phyloP scores from a whole-genome alignment of 2,797 vertebrate genomes.

The Lepidocolaptes lacrymiger region DNA sequence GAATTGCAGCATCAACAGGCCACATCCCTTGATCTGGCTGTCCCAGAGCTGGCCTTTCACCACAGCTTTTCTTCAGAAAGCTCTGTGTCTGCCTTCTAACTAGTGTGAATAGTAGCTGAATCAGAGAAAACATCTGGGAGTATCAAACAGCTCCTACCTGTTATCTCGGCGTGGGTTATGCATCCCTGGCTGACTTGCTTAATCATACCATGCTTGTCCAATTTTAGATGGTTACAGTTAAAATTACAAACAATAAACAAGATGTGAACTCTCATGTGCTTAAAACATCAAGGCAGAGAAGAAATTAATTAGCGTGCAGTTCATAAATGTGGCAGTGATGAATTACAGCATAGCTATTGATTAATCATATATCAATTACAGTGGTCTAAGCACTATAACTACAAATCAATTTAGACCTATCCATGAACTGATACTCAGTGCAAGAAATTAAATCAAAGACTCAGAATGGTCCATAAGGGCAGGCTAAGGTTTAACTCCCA shows the following conservation, averaged over 20 bases:
- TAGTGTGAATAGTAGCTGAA: not conserved
- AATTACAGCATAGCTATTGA: constrained; percentile 40
- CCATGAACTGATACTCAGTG: not conserved
- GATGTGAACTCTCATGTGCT: not conserved
- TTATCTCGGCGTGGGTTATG: not conserved
- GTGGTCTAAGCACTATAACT: not conserved
- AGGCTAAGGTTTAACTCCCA: constrained; percentile 28
- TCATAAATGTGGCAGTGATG: constrained; percentile 47
- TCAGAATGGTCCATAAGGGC: not conserved
- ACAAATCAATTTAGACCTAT: constrained; percentile 5
- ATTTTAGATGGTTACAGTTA: not conserved
- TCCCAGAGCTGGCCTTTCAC: not conserved
- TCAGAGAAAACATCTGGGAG: not conserved
- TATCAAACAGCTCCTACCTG: not conserved
- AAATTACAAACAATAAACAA: not conserved
- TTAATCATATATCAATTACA: constrained; percentile 40
- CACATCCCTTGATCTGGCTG: not conserved
- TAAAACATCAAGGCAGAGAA: not conserved
- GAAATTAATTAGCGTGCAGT: constrained; percentile 47
- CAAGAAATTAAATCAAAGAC: constrained; percentile 43
- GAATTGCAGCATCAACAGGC: rapidly evolving
- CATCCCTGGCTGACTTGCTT: not conserved
- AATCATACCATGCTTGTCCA: rapidly evolving
- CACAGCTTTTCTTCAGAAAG: not conserved
- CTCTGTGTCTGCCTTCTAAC: not conserved